These are phyloP conservation scores for Syritta pipiens DNA, from an alignment of 2,888 invertebrate genomes.

Conservation along the genomic window DNA sequence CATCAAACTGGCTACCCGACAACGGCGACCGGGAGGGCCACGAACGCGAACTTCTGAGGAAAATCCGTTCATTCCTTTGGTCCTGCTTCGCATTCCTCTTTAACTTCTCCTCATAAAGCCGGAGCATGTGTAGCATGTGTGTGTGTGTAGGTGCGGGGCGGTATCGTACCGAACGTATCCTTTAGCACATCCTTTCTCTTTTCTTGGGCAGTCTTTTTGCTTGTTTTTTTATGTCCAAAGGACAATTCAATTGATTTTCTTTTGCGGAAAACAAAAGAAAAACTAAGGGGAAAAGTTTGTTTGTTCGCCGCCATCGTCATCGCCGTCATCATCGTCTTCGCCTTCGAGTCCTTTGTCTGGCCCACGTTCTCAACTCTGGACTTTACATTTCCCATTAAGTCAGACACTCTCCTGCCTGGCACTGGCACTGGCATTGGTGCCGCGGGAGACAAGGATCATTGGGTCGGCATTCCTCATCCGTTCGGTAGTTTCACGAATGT, in stretches of 20 bases:
- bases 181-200: background rate
- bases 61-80: slow-evolving; percentile 36
- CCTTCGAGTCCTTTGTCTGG: slow-evolving; percentile 42
- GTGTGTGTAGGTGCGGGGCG: background rate
- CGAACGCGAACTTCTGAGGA: slow-evolving; percentile 6
- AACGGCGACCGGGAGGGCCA: background rate
- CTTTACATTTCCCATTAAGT: slow-evolving; percentile 66
- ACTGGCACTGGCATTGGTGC: background rate
- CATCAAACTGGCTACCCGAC: slow-evolving; percentile 19
- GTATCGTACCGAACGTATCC: slow-evolving; percentile 39
- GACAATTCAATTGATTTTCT: slow-evolving; percentile 68
- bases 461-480: slow-evolving; percentile 67
- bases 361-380: slow-evolving; percentile 49
- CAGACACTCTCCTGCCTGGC: slow-evolving; percentile 57
- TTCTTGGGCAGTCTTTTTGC: background rate
- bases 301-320: slow-evolving; percentile 44
- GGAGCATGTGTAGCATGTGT: slow-evolving; percentile 52
- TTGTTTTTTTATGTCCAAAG: slow-evolving; percentile 35
- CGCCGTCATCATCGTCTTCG: slow-evolving; percentile 26
- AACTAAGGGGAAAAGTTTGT: slow-evolving; percentile 48
- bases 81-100: slow-evolving; percentile 46
- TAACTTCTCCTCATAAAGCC: slow-evolving; percentile 44
- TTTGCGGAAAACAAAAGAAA: slow-evolving; percentile 52
- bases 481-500: slow-evolving; percentile 47
- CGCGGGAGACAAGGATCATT: slow-evolving; percentile 29